These are phyloP conservation scores for Pocillopora grandis DNA, from an alignment of 92 coral and sea anemone genomes.

Conservation along the genomic window DNA sequence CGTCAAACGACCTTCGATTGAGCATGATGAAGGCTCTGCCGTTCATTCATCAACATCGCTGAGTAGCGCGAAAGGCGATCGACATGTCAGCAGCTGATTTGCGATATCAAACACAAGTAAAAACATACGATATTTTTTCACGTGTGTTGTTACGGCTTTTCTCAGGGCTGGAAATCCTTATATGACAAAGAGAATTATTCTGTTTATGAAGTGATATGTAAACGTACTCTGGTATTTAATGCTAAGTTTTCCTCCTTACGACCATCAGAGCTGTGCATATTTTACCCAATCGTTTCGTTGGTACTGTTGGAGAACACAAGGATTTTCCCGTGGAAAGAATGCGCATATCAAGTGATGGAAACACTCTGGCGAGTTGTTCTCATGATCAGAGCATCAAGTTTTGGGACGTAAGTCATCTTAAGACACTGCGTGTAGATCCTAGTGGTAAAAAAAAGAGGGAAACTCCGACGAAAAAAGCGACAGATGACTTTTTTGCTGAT, in stretches of 20 bases:
- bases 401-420: conserved; percentile 89
- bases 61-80: no score
- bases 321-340: conserved; percentile 96
- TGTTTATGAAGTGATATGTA: background rate
- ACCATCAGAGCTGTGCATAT: conserved; percentile 86
- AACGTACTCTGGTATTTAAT: background rate
- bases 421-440: conserved; percentile 56
- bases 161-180: no score
- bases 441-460: conserved; percentile 59
- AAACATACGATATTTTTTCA: no score
- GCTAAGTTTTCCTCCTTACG: background rate
- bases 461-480: conserved; percentile 35
- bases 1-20: no score
- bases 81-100: no score
- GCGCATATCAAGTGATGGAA: conserved; percentile 81
- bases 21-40: no score
- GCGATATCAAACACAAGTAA: no score
- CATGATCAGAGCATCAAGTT: conserved; percentile 94
- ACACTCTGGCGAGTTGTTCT: conserved; percentile 91
- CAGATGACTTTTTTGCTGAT: conserved; percentile 83
- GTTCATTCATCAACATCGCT: no score
- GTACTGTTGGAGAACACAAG: conserved; percentile 91
- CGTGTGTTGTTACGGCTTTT: no score
- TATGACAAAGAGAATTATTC: background rate
- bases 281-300: conserved; percentile 90